Evolutionary conservation across 2,797 vertebrate species (phyloP).

Genomic region (Gymnoscopelus braueri): DNA sequence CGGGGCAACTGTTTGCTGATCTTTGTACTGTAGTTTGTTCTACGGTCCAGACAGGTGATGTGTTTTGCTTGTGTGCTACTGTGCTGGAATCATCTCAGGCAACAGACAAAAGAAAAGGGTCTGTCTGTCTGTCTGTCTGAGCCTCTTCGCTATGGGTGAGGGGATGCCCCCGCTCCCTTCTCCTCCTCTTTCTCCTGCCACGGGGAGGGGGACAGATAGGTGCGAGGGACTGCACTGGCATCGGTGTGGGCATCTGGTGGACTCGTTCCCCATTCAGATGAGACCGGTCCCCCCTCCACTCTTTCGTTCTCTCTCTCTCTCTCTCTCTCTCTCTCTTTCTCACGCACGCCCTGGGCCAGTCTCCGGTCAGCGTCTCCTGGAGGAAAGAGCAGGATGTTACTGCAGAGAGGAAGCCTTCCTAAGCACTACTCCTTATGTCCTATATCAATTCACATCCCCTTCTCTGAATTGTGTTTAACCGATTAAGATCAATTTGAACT

Average conservation of each 20-base stretch:
- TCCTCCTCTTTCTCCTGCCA: constrained; percentile 31
- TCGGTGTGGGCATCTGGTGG: constrained; percentile 60
- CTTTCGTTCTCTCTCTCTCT: constrained; percentile 6
- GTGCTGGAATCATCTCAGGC: constrained; percentile 59
- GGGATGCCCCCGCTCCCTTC: constrained; percentile 22
- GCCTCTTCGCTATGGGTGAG: too few species aligned
- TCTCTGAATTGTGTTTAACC: too few species aligned
- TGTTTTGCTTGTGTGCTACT: constrained; percentile 36
- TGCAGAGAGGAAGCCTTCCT: constrained; percentile 41
- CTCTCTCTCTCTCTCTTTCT: constrained; percentile 27
- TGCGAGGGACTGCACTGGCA: constrained; percentile 56
- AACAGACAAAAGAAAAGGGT: constrained; percentile 71
- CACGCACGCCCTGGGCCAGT: constrained; percentile 58
- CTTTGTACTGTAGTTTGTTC: constrained; percentile 21
- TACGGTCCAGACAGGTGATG: constrained; percentile 47
- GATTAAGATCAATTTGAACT: too few species aligned
- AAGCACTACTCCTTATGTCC: neutral
- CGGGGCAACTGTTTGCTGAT: constrained; percentile 26
- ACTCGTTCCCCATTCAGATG: constrained; percentile 58
- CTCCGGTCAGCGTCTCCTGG: constrained; percentile 82
- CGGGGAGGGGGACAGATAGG: constrained; percentile 52
- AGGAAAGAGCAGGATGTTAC: constrained; percentile 69
- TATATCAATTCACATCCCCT: too few species aligned
- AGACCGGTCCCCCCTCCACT: constrained; percentile 37
- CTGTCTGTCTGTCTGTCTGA: constrained; percentile 40